phyloP scores from a whole-genome alignment of 2,888 invertebrate genomes.

The Zaprionus obscuricornis region DNA sequence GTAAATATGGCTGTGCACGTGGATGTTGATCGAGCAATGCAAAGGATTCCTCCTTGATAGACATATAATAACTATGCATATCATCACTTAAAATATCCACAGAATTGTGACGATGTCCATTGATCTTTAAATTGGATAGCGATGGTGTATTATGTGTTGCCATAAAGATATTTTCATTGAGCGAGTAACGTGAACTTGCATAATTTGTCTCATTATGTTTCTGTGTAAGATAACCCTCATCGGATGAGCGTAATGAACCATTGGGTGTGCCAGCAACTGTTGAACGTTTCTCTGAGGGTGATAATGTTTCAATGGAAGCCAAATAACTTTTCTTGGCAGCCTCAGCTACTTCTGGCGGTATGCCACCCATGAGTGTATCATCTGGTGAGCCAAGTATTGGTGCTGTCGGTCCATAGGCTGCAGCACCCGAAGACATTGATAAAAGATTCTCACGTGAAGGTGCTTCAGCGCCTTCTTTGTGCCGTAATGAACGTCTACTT shows the following conservation, averaged over 20 bases:
- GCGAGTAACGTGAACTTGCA: slow-evolving; percentile 80
- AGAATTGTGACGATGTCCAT: slow-evolving; percentile 80
- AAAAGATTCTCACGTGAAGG: slow-evolving; percentile 81
- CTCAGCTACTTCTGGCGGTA: slow-evolving; percentile 53
- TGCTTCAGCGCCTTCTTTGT: slow-evolving; percentile 77
- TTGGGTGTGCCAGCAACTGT: slow-evolving; percentile 48
- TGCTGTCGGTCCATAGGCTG: slow-evolving; percentile 53
- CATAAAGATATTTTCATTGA: slow-evolving; percentile 81
- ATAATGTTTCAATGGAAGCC: slow-evolving; percentile 82
- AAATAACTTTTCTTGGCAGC: slow-evolving; percentile 71
- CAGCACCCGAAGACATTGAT: slow-evolving; percentile 80
- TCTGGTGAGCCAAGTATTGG: slow-evolving; percentile 72
- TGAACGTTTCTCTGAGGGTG: slow-evolving; percentile 81
- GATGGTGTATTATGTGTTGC: slow-evolving; percentile 67
- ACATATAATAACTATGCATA: slow-evolving; percentile 65
- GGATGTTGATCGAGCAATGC: slow-evolving; percentile 69
- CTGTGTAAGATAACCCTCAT: slow-evolving; percentile 76
- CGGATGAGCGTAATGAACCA: slow-evolving; percentile 68
- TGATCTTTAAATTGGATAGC: slow-evolving; percentile 63
- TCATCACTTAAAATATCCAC: slow-evolving; percentile 80
- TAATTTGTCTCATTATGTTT: slow-evolving; percentile 69
- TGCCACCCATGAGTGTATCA: slow-evolving; percentile 75
- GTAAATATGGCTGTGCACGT: not conserved
- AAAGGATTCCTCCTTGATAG: slow-evolving; percentile 69
- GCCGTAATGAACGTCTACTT: slow-evolving; percentile 81